phyloP scores from a whole-genome alignment of 2,113 vertebrate species.

The Ceyx margarethae region DNA sequence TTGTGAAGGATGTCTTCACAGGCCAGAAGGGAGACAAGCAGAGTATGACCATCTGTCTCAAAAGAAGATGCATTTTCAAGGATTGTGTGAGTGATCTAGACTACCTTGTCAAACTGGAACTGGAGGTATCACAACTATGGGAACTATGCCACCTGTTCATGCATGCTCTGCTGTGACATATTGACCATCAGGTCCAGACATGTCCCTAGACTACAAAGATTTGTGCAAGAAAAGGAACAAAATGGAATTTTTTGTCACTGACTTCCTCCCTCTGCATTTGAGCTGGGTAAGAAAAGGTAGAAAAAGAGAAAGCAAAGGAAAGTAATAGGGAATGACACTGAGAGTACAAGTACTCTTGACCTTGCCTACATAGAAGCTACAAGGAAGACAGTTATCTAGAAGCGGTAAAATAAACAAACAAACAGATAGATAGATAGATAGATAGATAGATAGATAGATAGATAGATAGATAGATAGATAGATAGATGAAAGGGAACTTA shows the following conservation, averaged over 20 bases:
- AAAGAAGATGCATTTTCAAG: not conserved
- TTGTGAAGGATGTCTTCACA: not conserved
- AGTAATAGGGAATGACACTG: not conserved
- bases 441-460: too few relatives aligned
- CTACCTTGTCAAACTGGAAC: not conserved
- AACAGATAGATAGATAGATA: too few relatives aligned
- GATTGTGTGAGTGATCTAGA: not conserved
- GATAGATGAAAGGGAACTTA: not conserved
- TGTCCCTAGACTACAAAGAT: not conserved
- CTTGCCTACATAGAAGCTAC: not conserved
- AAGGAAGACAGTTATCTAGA: not conserved
- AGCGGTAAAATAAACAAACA: not conserved
- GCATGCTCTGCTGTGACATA: not conserved
- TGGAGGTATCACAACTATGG: not conserved
- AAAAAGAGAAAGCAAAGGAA: not conserved
- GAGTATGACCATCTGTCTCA: not conserved
- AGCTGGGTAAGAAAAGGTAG: not conserved
- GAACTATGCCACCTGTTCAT: not conserved
- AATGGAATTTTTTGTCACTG: not conserved
- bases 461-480: too few relatives aligned
- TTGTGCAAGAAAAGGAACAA: not conserved
- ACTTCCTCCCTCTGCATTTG: not conserved
- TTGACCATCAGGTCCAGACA: not conserved
- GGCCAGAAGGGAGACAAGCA: not conserved
- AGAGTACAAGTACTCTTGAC: not conserved